Percentiles rank a stretch among this genome's conserved stretches.
Conservation (phyloP, 2,797 vertebrate species). For the Microctenopoma steveboyesi region DNA sequence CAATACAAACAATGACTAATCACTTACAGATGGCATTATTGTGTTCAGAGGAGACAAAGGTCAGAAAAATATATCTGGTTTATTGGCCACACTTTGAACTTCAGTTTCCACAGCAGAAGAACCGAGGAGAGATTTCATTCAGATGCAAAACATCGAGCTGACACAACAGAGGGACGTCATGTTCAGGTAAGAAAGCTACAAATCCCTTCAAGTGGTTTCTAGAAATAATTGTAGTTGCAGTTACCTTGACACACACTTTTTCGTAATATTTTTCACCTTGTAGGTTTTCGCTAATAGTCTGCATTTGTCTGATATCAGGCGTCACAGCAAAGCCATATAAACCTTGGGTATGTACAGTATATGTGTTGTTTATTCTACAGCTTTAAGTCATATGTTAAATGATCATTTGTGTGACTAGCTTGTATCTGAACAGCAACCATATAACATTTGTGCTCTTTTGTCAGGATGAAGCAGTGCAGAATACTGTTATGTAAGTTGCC, state of each 20-base stretch:
- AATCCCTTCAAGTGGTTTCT: background rate
- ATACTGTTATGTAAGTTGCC: constrained; percentile 67
- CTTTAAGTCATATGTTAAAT: constrained; percentile 1
- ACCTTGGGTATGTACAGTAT: constrained; percentile 71
- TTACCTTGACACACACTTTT: background rate
- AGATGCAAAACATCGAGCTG: constrained; percentile 11
- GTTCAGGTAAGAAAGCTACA: constrained; percentile 72
- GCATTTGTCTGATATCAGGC: constrained; percentile 66
- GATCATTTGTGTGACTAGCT: background rate
- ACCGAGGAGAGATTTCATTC: constrained; percentile 7
- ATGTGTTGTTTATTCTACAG: background rate
- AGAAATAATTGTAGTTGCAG: background rate
- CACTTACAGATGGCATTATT: background rate
- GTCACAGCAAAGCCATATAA: constrained; percentile 72
- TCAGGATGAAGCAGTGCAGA: constrained; percentile 71
- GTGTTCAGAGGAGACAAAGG: constrained; percentile 65
- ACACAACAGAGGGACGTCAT: constrained; percentile 50
- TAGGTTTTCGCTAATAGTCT: constrained; percentile 74
- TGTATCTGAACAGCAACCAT: background rate
- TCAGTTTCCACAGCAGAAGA: constrained; percentile 44
- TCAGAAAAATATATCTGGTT: constrained; percentile 52
- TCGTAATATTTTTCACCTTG: constrained; percentile 17
- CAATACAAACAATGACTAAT: constrained; percentile 3
- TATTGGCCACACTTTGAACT: constrained; percentile 73
- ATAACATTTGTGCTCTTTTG: constrained; percentile 46